phyloP scores from a whole-genome alignment of 2,113 vertebrate genomes.

The human region GRCh38 chr2:222819501-222820000 shows the following conservation, averaged over 20 bases:
- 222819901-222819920: not conserved
- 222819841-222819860: not conserved
- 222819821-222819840: not conserved
- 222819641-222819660: not conserved
- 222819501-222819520: not conserved
- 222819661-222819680: not conserved
- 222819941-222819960: not conserved
- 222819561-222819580: not conserved
- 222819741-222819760: not conserved
- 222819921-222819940: not conserved
- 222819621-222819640: not conserved
- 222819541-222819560: not conserved
- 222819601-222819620: not conserved
- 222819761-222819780: not conserved
- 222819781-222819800: not conserved
- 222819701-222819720: not conserved
- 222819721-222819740: not conserved
- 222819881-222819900: not conserved
- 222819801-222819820: not conserved
- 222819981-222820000: not conserved
- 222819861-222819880: slow-evolving; percentile 27
- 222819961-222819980: not conserved
- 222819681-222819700: not conserved
- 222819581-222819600: not conserved
- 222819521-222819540: not conserved